Evolutionary conservation across 1,140 invertebrate genomes (phyloP), one percentile per base, ranked within the genome.

Genomic region (Probaryconus sp.): DNA sequence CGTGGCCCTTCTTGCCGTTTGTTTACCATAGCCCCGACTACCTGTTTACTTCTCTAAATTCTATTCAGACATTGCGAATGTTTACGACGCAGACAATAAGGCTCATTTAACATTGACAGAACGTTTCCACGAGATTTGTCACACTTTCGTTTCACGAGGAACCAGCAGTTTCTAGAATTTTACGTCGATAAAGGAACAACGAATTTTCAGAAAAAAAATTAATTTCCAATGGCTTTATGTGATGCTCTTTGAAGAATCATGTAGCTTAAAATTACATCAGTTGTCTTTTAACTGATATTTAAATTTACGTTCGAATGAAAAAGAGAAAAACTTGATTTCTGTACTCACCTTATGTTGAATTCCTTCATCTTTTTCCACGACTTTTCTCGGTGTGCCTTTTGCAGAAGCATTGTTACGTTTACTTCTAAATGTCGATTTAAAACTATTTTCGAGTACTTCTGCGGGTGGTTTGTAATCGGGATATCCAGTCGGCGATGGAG

Each of bases 401-500:
- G n/a, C n/a, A n/a, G 50, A 43, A 1, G 2, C 63, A 11, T 77
- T 72, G 47, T 70, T 47, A 26, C 64, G 43, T 18, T 68, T 81
- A 33, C 53, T 79, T 13, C 45, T 51, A 5, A 75, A 71, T 1
- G 60, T 43, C 9, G 82, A 77, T 53, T 81, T 74, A 60, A 83
- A 82, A 64, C 76, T 79, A 37, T 78, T 81, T n/a, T 77, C 45
- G 9, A 92, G 80, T 0, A 93, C 89, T 48, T 93, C 92, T 1
- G 90, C 89, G 0, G 93, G 93, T n/a, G 92, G 92, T 53, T 90
- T 90, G 84, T 94, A 95, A 76, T 93, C 93, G 2, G 91, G 87
- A 83, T 95, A 95, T 16, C 94, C 94, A 1, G 93, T 95, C 1
- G 92, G 92, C 0, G 92, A 93, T 24, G 92, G 92, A 0, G 91